Evolutionary conservation across 1,140 invertebrate species (phyloP).

Genomic region (Colletes gigas): DNA sequence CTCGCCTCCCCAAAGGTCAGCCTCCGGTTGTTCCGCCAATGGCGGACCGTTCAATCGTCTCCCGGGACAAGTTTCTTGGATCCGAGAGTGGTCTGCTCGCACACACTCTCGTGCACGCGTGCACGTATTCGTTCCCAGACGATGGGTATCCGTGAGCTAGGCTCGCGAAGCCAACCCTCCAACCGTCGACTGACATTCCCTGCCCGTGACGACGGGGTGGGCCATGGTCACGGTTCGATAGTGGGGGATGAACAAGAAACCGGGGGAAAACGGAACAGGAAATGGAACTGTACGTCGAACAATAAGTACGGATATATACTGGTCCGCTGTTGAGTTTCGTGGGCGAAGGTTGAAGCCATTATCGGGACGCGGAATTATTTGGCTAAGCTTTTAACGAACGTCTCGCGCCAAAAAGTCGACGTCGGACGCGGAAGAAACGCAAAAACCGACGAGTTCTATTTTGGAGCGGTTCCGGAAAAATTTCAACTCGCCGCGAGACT

Average conservation of each 20-base stretch:
- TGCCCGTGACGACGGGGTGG: conserved; percentile 34
- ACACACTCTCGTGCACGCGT: background rate
- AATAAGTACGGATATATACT: background rate
- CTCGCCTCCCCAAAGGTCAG: conserved; percentile 54
- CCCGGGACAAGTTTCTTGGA: conserved; percentile 41
- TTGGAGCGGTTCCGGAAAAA: too few species aligned
- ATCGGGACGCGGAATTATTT: background rate
- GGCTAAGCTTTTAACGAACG: background rate
- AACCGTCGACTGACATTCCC: conserved; percentile 51
- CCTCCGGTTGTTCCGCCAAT: conserved; percentile 54
- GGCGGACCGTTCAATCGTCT: conserved; percentile 50
- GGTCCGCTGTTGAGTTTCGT: background rate
- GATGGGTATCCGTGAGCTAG: conserved; percentile 26
- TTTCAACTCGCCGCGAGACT: too few species aligned
- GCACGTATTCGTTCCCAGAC: background rate
- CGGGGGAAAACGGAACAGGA: conserved; percentile 20
- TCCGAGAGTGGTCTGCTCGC: background rate
- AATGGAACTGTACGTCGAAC: conserved; percentile 21
- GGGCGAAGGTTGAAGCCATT: background rate
- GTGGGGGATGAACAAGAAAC: conserved; percentile 29
- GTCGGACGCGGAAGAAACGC: background rate
- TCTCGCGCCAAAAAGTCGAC: background rate
- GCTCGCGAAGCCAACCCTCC: conserved; percentile 31
- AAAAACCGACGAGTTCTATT: background rate
- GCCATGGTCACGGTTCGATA: conserved; percentile 27